phyloP scores from a whole-genome alignment of 2,888 invertebrate species.

The Drosophila kanekoi region DNA sequence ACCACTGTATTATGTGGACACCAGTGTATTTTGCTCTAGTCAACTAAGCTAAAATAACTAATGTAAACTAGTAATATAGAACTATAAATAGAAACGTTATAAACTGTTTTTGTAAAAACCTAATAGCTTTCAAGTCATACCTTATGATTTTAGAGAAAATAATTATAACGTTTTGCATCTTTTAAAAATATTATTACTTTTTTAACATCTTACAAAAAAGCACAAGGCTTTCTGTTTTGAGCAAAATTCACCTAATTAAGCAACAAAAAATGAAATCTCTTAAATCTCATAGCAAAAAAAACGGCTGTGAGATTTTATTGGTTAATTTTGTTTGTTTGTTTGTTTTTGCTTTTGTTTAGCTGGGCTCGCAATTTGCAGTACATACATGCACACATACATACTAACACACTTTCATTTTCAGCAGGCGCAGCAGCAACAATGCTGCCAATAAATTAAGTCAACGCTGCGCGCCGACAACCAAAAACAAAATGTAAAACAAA shows the following conservation, averaged over 20 bases:
- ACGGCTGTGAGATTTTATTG: constrained; percentile 67
- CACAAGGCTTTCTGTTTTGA: constrained; percentile 7
- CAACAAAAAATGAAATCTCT: constrained; percentile 36
- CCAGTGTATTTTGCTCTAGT: not conserved
- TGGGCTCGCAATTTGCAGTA: constrained; percentile 48
- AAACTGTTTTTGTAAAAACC: no score
- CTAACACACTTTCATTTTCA: constrained; percentile 73
- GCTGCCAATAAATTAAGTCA: constrained; percentile 72
- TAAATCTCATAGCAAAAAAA: constrained; percentile 34
- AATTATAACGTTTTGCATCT: not conserved
- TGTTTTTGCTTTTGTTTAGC: constrained; percentile 43
- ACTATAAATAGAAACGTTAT: not conserved
- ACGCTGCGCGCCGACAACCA: constrained; percentile 55
- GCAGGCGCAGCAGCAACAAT: constrained; percentile 67
- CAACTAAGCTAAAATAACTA: not conserved
- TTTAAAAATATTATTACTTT: not conserved
- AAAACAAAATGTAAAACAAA: constrained; percentile 62
- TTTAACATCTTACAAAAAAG: constrained; percentile 9
- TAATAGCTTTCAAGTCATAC: no score
- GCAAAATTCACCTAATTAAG: constrained; percentile 45
- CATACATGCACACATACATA: constrained; percentile 22
- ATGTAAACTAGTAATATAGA: not conserved
- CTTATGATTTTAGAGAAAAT: not conserved
- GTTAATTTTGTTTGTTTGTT: constrained; percentile 53
- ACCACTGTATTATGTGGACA: not conserved